Evolutionary conservation across 2,113 vertebrate genomes (phyloP).

Genomic region (Hippoglossus stenolepis): DNA sequence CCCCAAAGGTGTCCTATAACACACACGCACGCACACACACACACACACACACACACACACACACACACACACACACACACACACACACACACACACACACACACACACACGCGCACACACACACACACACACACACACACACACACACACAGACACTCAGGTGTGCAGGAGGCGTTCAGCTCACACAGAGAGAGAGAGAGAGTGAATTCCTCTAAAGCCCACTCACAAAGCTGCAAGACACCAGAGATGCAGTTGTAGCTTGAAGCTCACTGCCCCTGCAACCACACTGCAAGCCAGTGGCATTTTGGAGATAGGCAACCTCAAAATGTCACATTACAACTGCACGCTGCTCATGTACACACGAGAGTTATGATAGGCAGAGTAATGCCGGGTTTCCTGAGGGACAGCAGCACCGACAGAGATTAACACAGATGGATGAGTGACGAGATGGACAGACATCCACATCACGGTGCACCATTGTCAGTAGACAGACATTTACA

Average conservation of each 20-base stretch:
- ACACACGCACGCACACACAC: constrained; percentile 28
- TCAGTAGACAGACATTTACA: too few relatives aligned
- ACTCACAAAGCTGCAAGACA: constrained; percentile 18
- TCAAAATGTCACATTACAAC: too few relatives aligned
- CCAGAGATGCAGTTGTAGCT: constrained; percentile 11
- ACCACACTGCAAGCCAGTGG: constrained; percentile 3
- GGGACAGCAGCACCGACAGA: not conserved
- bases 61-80: constrained; percentile 1
- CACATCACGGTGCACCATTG: constrained; percentile 31
- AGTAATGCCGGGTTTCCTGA: too few relatives aligned
- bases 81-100: constrained; percentile 21
- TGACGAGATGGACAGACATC: constrained; percentile 34
- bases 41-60: not conserved
- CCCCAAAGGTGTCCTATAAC: constrained; percentile 4
- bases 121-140: constrained; percentile 5
- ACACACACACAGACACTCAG: constrained; percentile 2
- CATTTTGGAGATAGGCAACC: not conserved
- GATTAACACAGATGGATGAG: constrained; percentile 30
- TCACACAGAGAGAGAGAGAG: constrained; percentile 11
- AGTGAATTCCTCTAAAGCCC: constrained; percentile 7
- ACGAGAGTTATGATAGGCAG: too few relatives aligned
- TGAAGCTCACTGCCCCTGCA: constrained; percentile 10
- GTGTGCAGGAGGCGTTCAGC: constrained; percentile 1
- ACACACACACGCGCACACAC: not conserved
- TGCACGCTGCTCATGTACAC: too few relatives aligned